Evolutionary conservation across 2,113 vertebrate species (phyloP), one percentile per base, ranked within the genome.

Genomic region (Uropsilus gracilis): DNA sequence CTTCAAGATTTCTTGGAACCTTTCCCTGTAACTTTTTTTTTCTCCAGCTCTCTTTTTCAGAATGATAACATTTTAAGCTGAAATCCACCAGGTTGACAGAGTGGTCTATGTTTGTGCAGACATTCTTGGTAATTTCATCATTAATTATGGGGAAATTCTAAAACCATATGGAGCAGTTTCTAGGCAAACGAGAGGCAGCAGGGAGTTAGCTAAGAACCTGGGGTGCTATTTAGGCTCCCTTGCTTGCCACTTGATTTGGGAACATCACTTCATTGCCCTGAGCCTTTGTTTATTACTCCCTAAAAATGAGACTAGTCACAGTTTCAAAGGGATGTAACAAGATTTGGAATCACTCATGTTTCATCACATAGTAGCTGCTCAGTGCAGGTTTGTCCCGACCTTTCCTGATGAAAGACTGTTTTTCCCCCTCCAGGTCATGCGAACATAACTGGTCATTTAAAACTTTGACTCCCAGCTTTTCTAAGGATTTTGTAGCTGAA

Each of bases 401-500:
- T 63, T 87, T 84, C 32, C 34, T 90, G 37, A 73, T 88, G 90
- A 77, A 95, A 72, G 10, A 14, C 39, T 66, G 20, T 22, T 37
- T 10, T 16, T 2, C 2, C n/a, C 63, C 24, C 5, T 2, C 20
- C 32, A 5, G 13, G 5, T 76, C 34, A 64, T 93, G 72, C 50
- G 48, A 81, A 85, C 85, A 8, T 32, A 88, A 76, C 17, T 75
- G 30, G 18, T 81, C 71, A 77, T 78, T 82, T 75, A 73, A 73
- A 81, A 93, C 87, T 55, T 46, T 76, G 39, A 68, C 14, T 81
- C 88, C n/a, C 24, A 50, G 73, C 64, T 89, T 84, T 91, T 86
- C 32, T 20, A 78, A 96, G 86, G 46, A 86, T 83, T 86, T 86
- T 94, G 39, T 89, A 91, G 50, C 44, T 73, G 28, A 92, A 86